Base-by-base conservation (phyloP, 2,888 invertebrate species). In the Tinea trinotella region DNA sequence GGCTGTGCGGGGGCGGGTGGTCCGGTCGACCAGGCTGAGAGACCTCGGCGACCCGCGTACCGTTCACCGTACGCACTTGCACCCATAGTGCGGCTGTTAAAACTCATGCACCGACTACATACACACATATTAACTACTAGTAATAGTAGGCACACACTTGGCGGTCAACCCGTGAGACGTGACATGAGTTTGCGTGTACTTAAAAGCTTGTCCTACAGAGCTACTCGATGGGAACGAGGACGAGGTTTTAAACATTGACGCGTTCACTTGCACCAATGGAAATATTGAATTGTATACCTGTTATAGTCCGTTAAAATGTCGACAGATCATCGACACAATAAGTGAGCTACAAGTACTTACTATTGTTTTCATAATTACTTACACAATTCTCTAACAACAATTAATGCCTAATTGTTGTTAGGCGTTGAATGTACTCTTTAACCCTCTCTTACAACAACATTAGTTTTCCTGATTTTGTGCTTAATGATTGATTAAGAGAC, bases 41-140 rank as follows among this genome's bases (percentile, higher is more conserved):
- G 54, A 54, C 54, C 54, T 36, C 54, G 17, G 49, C 54, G 54
- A 54, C 54, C 54, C 44, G 34, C 54, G 34, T 54, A 50, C 54
- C 54, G 54, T 50, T 54, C 54, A 54, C 54, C 54, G 19, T 15
- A 50, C 36, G 54, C 54, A 54, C 44, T 30, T 13, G 46, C 46
- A 46, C 46, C 19, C n/a, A 15, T 40, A 17, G 7, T 12, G 7
- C 17, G n/a, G 10, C 46, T 19, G 19, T 19, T 46, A n/a, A 17
- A 46, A 19, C 46, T 46, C n/a, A 46, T 19, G 17, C 17, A 46
- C 17, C 19, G 46, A 46, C 40, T 40, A 15, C 17, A 17, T 30
- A 30, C 40, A 12, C 40, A 13, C 13, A 13, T 40, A 40, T 40
- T 40, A 15, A 12, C 40, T 40, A 13, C 40, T 12, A 15, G 13